Base-by-base conservation (phyloP, 2,113 vertebrate genomes). In the Epinephelus lanceolatus region DNA sequence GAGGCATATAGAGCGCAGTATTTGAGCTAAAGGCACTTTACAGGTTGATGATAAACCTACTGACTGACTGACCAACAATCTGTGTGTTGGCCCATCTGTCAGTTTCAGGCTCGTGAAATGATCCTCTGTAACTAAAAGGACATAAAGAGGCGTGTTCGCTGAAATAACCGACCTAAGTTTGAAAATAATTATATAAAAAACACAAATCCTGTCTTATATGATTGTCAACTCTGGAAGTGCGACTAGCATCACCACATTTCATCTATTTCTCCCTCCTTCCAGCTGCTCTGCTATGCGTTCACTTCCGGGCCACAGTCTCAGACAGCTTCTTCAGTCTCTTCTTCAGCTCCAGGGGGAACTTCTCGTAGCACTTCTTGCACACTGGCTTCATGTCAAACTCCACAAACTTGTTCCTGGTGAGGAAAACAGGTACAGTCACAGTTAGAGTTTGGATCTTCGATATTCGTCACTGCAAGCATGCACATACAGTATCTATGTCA, bases 341-440 rank as follows among this genome's bases (percentile, higher is more conserved):
- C 96, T 99, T 99, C 88, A 99, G 96, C 94, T 99, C 98, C 95
- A 99, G 78, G 2, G 98, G 98, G 91, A 99, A 99, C 88, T 99
- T 99, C 95, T 99, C 98, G 0, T 99, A 99, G 91, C 98, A 99
- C 90, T 99, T 99, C 96, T 99, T 99, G 90, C 98, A 99, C 86
- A 99, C 98, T 8, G 98, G 98, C 86, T 99, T 99, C 98, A 99
- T 99, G 94, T 99, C 98, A 95, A 99, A 99, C 94, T 99, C 98
- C 93, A 99, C 98, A 94, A 99, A 99, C 94, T 99, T 99, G 96
- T 99, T 99, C 96, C 98, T 99, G 93, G 76, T 47, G 23, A 11
- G 49, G 8, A 66, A 49, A 70, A 56, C 42, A 60, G 18, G 42
- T 10, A 49, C 3, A 49, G 61, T 3, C 30, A 45, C 15, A n/a